Base-by-base conservation (phyloP, 2,113 vertebrate species). In the Leptodactylus fuscus region DNA sequence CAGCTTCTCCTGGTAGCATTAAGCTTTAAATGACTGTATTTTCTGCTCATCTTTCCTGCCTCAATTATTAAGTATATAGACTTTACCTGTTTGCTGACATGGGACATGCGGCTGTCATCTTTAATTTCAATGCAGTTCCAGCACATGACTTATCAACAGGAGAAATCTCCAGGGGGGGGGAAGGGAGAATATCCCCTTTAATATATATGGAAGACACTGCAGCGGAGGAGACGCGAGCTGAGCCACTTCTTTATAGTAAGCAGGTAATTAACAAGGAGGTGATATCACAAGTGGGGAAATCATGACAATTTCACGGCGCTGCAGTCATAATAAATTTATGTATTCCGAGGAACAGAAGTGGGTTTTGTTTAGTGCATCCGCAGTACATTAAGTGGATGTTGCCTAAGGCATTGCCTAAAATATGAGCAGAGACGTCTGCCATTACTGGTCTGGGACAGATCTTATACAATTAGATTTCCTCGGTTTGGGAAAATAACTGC, bases 281-380 rank as follows among this genome's bases (percentile, higher is more conserved):
- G 41, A 81, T 48, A 48, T 81, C 11, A 70, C 27, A 53, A 70
- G 62, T 34, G 22, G 12, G 11, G 44, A 69, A 82, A 82, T 48
- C 20, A 15, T 51, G 38, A 81, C 79, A 67, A 67, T 51, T 70
- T 36, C 27, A 46, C 48, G 32, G 65, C 16, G 20, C n/a, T 29
- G 27, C 41, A 29, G 27, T 5, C 60, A 24, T 82, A 49, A 82
- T 70, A 34, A 82, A 82, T 82, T 51, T 27, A 80, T 80, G 77
- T 60, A 60, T 60, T 62, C 44, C 46, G 29, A 48, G 73, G 27
- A 51, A 44, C 70, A 46, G 36, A 46, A 48, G 44, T 62, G 36
- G 77, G 32, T 34, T 78, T 78, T 78, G 49, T 78, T 34, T 78
- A 53, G 16, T 53, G 75, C 53, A 13, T 38, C 53, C 22, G 60